Evolutionary conservation across 2,113 vertebrate species (phyloP).

Genomic region (Microcebus griseorufus): DNA sequence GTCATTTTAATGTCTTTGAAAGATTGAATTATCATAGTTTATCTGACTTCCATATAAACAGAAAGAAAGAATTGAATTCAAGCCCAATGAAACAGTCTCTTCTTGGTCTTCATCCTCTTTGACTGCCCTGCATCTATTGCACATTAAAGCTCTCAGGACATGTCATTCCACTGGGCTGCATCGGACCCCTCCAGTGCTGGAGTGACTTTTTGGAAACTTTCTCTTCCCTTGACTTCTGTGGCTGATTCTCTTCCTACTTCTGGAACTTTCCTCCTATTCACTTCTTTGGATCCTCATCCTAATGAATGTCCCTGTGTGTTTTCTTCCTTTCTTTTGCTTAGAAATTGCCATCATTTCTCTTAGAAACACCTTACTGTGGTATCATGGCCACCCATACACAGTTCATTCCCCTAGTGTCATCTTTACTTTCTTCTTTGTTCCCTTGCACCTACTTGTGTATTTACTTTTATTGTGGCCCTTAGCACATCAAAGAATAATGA

Average conservation of each 20-base stretch:
- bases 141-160: background rate
- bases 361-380: background rate
- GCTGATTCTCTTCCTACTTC: background rate
- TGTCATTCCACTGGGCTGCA: background rate
- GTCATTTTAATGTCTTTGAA: constrained; percentile 72
- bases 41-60: constrained; percentile 62
- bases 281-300: background rate
- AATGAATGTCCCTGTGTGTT: background rate
- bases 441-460: background rate
- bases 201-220: background rate
- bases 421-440: background rate
- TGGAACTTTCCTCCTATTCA: background rate
- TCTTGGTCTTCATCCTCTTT: background rate
- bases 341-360: background rate
- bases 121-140: background rate
- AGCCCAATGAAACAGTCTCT: constrained; percentile 37
- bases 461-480: background rate
- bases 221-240: background rate
- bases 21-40: constrained; percentile 71
- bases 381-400: background rate
- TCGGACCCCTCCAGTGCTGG: background rate
- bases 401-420: background rate
- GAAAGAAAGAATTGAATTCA: constrained; percentile 43
- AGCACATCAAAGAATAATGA: background rate
- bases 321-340: background rate